Evolutionary conservation across 2,888 invertebrate species (phyloP), one percentile per base, ranked within the genome.

Genomic region (Drosophila kambysellisi): DNA sequence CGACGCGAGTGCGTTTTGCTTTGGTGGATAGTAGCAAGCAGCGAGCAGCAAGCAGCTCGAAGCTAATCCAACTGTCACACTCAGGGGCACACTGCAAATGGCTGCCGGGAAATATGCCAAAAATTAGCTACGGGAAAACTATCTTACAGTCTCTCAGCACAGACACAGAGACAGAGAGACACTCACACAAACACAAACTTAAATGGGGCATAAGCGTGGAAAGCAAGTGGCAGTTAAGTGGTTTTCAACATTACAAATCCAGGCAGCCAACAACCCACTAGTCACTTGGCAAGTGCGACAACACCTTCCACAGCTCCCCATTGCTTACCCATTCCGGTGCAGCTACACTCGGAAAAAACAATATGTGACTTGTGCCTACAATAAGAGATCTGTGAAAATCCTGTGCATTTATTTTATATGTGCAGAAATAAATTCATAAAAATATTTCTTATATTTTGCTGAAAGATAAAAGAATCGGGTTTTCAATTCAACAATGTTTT

Each of bases 1-100:
- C 25, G 43, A 48, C 58, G 68, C 53, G 53, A 74, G 67, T 69
- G 63, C 52, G 58, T 62, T 76, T 66, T 48, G 48, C 35, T 53
- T 35, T 57, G 52, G 37, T 53, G 15, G 33, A 9, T 30, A 15
- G 29, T 5, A 29, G 46, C 25, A 51, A 17, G 9, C 8, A 39
- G 39, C 17, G 8, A 17, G 39, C 33, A 53, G 15, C 54, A 11
- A 25, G 17, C 15, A 54, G 20, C 46, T n/a, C 15, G 35, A 41
- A 67, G 66, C 86, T 85, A 83, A 88, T 85, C 83, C 83, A 81
- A 82, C 81, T 88, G 88, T 81, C 88, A 81, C 62, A 66, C 73
- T 75, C 83, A 88, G 81, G 72, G 83, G 61, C 73, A 60, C 50
- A 56, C 41, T 35, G 70, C 59, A 89, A 87, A 83, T 76, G 78